Percentiles rank a stretch among this genome's conserved stretches.
Evolutionary conservation across 2,113 vertebrate species (phyloP).

Genomic region (Felis chaus): DNA sequence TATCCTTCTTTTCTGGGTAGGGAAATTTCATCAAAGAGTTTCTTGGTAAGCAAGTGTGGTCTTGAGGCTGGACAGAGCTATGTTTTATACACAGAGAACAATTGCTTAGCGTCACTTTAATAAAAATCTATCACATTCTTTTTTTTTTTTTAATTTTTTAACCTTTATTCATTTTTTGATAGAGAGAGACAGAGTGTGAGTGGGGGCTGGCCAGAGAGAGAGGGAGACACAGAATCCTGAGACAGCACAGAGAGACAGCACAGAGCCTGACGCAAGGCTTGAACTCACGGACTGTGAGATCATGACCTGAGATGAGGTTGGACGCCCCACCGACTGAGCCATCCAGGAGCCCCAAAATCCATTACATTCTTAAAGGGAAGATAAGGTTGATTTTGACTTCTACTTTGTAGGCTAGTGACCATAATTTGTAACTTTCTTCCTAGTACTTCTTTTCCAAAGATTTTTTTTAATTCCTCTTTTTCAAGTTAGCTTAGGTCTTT

Average conservation of each 20-base stretch:
- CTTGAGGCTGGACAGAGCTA: not conserved
- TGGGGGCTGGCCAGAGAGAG: too few relatives aligned
- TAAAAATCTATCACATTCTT: not conserved
- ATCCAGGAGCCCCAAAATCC: not conserved
- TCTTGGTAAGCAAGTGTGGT: not conserved
- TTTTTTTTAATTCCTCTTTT: not conserved
- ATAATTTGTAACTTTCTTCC: not conserved
- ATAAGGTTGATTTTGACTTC: not conserved
- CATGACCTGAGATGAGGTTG: too few relatives aligned
- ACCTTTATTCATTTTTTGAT: too few relatives aligned
- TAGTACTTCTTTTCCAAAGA: not conserved
- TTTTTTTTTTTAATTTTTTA: too few relatives aligned
- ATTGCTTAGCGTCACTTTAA: not conserved
- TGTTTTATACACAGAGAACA: not conserved
- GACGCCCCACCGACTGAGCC: too few relatives aligned
- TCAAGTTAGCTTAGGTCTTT: not conserved
- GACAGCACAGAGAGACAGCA: too few relatives aligned
- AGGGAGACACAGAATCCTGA: too few relatives aligned
- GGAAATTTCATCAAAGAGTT: not conserved
- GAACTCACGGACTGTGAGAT: too few relatives aligned
- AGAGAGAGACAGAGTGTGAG: too few relatives aligned
- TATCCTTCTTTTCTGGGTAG: not conserved
- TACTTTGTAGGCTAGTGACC: not conserved
- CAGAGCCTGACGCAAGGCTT: too few relatives aligned
- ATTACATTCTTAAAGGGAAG: not conserved